phyloP scores from a whole-genome alignment of 2,113 vertebrate genomes.

The Gobius niger region DNA sequence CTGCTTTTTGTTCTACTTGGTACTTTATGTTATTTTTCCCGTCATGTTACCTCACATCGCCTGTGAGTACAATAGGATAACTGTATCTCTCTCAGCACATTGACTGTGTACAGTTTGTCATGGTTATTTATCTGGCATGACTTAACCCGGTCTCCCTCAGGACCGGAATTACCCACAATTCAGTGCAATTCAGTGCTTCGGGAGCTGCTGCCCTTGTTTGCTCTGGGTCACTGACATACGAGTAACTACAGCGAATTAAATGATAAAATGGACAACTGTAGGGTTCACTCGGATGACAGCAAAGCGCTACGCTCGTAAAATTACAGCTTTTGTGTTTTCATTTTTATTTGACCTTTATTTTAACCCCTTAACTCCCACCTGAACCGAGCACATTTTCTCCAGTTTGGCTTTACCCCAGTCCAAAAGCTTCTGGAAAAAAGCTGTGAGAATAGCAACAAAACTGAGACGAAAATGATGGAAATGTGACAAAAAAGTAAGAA shows the following conservation, averaged over 20 bases:
- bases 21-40: neutral
- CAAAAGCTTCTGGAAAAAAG: too few species aligned
- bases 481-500: too few species aligned
- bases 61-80: neutral
- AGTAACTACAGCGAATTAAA: neutral
- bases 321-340: too few species aligned
- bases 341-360: too few species aligned
- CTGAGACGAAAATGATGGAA: too few species aligned
- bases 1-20: neutral
- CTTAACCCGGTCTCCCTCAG: slow-evolving; percentile 1
- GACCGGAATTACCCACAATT: neutral
- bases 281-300: too few species aligned
- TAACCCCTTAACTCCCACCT: too few species aligned
- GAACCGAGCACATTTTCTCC: too few species aligned
- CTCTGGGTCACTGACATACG: neutral
- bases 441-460: too few species aligned
- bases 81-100: neutral
- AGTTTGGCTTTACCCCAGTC: too few species aligned
- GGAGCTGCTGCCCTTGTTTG: neutral
- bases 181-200: neutral
- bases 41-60: neutral
- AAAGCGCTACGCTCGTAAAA: too few species aligned
- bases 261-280: neutral
- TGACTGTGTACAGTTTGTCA: neutral
- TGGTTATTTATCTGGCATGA: neutral